Evolutionary conservation across 35 echinoderm and acorn worm genomes (phyloP), one percentile per base, ranked within the genome.

Genomic region (Lytechinus variegatus): DNA sequence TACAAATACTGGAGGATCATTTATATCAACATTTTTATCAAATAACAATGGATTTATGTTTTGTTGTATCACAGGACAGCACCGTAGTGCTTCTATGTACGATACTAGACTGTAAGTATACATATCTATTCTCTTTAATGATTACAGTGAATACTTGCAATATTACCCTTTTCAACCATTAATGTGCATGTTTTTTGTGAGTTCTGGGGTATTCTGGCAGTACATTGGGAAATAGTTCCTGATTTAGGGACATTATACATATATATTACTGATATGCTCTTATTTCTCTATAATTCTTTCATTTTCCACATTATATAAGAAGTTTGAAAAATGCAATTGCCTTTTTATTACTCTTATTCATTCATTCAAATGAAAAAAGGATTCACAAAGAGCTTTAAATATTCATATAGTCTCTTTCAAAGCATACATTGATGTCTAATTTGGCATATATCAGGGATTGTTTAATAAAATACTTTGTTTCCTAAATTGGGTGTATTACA

Each of bases 21-120:
- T 79, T 7, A 8, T 79, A 7, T 79, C 12, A 16, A 90, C 66
- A 24, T 24, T 79, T 7, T 5, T 79, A 7, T 79, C 12, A 16
- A 90, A 52, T 90, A 90, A 44, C 52, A 29, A 90, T 90, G 29
- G 29, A 52, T 93, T 93, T 54, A 19, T 93, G 7, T 19, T 93
- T 4, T 57, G 52, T 57, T 93, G 92, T 93, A 55, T 93, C 16
- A 54, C 92, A 93, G 92, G 92, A 27, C 52, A 93, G 53, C 92
- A 93, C 21, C 92, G 92, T 9, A 93, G 92, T 57, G 92, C 92
- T 5, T 93, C 92, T 57, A 93, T 93, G 92, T 57, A 55, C 55
- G 92, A 93, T 4, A 54, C 92, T 54, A 54, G 92, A 93, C 54
- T 93, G 92, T 93, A n/a, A 93, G 92, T 93, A 93, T 57, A 27